A percentile compares a stretch with the other conserved stretches of the same genome.
Evolutionary conservation across 1,140 invertebrate genomes (phyloP).

Genomic region (Drosophila parvula): DNA sequence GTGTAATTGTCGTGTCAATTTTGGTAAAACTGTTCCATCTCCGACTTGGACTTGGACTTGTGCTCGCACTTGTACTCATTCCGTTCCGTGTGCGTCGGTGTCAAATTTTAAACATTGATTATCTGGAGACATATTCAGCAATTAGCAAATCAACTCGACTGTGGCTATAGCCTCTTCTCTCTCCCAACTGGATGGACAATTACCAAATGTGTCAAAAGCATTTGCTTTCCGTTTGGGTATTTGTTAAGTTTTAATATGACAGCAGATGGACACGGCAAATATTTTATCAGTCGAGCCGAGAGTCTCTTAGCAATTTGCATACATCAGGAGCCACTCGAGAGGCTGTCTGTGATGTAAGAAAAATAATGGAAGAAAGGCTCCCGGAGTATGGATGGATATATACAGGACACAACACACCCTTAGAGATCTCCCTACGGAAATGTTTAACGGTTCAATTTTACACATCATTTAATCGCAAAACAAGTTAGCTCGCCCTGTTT

Average conservation of each 20-base stretch:
- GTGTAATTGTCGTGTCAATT: slow-evolving; percentile 80
- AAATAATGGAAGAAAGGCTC: not conserved
- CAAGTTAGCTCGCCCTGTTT: slow-evolving; percentile 66
- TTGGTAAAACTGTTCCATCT: slow-evolving; percentile 42
- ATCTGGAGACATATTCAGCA: slow-evolving; percentile 84
- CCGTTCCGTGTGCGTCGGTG: slow-evolving; percentile 40
- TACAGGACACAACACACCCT: not conserved
- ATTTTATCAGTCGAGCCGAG: slow-evolving; percentile 47
- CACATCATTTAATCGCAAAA: slow-evolving; percentile 82
- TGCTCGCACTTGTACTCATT: slow-evolving; percentile 27
- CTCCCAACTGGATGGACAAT: slow-evolving; percentile 50
- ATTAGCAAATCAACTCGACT: slow-evolving; percentile 84
- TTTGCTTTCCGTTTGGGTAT: slow-evolving; percentile 28
- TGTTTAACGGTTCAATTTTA: slow-evolving; percentile 82
- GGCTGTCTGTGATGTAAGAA: slow-evolving; percentile 10
- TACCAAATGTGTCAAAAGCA: slow-evolving; percentile 80
- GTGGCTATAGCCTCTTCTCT: slow-evolving; percentile 42
- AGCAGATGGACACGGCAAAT: slow-evolving; percentile 67
- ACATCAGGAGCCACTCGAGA: slow-evolving; percentile 33
- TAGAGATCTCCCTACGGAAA: slow-evolving; percentile 60
- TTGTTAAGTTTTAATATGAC: slow-evolving; percentile 80
- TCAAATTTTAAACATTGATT: slow-evolving; percentile 83
- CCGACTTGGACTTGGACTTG: slow-evolving; percentile 39
- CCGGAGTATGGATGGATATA: no score
- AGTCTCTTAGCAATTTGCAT: slow-evolving; percentile 67